Base-by-base conservation (phyloP, 2,888 invertebrate species). In the Dryococelus australis region DNA sequence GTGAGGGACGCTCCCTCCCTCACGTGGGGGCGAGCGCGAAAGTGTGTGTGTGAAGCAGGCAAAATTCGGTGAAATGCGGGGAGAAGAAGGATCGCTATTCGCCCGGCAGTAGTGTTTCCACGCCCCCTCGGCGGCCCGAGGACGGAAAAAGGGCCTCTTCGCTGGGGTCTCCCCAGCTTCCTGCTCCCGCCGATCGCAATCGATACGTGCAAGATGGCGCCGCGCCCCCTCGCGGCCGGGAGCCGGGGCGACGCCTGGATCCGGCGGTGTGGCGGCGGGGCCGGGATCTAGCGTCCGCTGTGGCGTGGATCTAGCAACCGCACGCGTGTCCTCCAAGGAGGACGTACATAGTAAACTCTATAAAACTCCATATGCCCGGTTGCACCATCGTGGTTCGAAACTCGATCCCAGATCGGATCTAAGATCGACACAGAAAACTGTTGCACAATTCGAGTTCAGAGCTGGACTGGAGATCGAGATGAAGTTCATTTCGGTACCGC, bases 61-160 rank as follows among this genome's bases (percentile, higher is more conserved):
- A 6, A 65, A 65, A 24, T 65, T 65, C 24, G 65, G 65, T 24
- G 65, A 20, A 65, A 65, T n/a, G 65, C 65, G 65, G 65, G 65
- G 65, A 24, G 24, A 65, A 65, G 65, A 65, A 16, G 65, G 65
- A 9, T n/a, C 65, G 65, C 65, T 65, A 65, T 65, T 65, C 65
- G 65, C 65, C 65, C 65, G 24, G 65, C 65, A 24, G 65, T 65
- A 65, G 65, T 65, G 65, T 65, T 65, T 65, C 65, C 65, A 65
- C 65, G 65, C 65, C 65, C 65, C 65, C 65, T 65, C 1, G 12
- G 12, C 51, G 51, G 51, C 51, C 13, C 12, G 51, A 20, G 4
- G 20, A 16, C 65, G n/a, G 65, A 8, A 5, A 20, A 65, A 8
- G 65, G 10, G 12, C 12, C 12, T 16, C 12, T 13, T 10, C 12